These are phyloP conservation scores for Apotomis capreana DNA, from an alignment of 2,888 invertebrate genomes.

Conservation along the genomic window DNA sequence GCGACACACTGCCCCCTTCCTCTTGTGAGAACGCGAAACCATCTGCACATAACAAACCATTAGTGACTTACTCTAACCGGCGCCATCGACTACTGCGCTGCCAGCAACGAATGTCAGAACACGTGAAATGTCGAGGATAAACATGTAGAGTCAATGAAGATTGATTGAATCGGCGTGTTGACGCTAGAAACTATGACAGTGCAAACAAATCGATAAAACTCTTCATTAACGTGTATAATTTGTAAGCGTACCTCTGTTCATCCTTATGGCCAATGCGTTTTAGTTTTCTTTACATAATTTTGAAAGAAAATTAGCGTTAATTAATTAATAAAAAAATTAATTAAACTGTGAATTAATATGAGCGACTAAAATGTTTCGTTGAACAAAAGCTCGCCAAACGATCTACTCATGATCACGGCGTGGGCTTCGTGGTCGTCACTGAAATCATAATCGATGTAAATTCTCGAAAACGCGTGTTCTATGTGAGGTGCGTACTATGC, in stretches of 20 bases:
- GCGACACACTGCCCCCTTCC: constrained; percentile 97
- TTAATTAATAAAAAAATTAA: not conserved
- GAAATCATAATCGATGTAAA: constrained; percentile 11
- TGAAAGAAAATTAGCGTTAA: not conserved
- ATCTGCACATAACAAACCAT: constrained; percentile 84
- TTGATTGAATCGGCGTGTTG: constrained; percentile 2
- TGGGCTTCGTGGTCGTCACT: not conserved
- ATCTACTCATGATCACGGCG: constrained; percentile 14
- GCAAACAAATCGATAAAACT: constrained; percentile 8
- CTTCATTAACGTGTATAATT: not conserved
- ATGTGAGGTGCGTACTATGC: constrained; percentile 40
- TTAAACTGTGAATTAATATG: not conserved
- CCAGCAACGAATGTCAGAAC: constrained; percentile 18
- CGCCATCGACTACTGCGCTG: not conserved
- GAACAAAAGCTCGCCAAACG: constrained; percentile 7
- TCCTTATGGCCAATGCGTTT: constrained; percentile 14
- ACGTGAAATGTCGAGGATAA: constrained; percentile 11
- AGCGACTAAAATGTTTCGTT: not conserved
- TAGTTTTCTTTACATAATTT: constrained; percentile 4
- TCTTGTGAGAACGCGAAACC: constrained; percentile 99
- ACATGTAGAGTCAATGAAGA: constrained; percentile 24
- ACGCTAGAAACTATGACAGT: constrained; percentile 9
- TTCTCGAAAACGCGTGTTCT: constrained; percentile 28
- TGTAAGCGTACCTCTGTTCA: constrained; percentile 21
- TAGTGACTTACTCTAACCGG: not conserved